Percentiles rank a stretch among this genome's conserved stretches.
These are phyloP conservation scores for Drosophila subobscura DNA, from an alignment of 1,140 invertebrate species.

Conservation along the genomic window DNA sequence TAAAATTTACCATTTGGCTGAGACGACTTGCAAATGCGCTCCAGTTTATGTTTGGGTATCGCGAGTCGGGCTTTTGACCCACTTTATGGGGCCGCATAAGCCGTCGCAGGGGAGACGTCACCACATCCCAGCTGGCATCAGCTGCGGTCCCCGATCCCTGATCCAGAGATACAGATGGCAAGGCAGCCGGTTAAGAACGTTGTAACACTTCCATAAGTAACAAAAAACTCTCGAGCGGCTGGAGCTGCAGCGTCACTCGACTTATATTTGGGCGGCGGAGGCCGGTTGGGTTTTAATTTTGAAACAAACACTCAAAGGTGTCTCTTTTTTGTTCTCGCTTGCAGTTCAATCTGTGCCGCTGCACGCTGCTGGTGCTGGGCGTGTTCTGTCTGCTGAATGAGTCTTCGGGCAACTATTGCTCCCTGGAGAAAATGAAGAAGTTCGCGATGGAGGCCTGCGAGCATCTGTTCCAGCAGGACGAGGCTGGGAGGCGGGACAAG, in stretches of 20 bases:
- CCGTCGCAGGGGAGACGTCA: constrained; percentile 28
- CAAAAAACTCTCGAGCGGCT: constrained; percentile 44
- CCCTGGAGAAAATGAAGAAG: constrained; percentile 73
- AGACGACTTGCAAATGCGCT: constrained; percentile 76
- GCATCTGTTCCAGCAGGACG: constrained; percentile 70
- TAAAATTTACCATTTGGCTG: constrained; percentile 62
- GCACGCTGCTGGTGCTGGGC: constrained; percentile 46
- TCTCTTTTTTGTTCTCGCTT: constrained; percentile 9
- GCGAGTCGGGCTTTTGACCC: constrained; percentile 48
- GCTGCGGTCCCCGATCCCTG: constrained; percentile 8
- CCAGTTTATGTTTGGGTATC: constrained; percentile 53
- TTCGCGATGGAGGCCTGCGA: constrained; percentile 76
- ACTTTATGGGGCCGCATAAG: constrained; percentile 51
- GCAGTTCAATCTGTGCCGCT: constrained; percentile 65
- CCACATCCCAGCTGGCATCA: constrained; percentile 44
- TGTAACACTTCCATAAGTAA: constrained; percentile 40
- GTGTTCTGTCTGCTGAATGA: constrained; percentile 45
- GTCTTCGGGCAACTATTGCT: constrained; percentile 53
- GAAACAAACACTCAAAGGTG: constrained; percentile 15
- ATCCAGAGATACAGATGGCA: background rate
- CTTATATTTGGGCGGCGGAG: constrained; percentile 34
- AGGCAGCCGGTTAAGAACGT: constrained; percentile 41
- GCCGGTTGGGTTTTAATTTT: constrained; percentile 31
- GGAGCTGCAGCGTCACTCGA: background rate
- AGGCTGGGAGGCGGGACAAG: constrained; percentile 47